These are phyloP conservation scores for Paramormyrops hopkinsi DNA, from an alignment of 2,797 vertebrate species.

Conservation along the genomic window DNA sequence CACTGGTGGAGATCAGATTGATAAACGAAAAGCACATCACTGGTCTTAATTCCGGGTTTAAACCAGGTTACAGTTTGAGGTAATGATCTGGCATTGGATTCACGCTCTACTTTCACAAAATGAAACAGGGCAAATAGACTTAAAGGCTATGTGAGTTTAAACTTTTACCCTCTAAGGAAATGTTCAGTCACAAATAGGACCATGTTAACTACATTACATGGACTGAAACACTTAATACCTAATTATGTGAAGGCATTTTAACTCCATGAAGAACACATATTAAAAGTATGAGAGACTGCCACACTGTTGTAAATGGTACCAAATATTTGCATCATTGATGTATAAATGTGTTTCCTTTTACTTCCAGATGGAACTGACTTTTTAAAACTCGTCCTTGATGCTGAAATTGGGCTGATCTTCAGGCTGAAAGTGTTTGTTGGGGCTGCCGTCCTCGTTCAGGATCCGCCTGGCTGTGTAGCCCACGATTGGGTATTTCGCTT, in stretches of 20 bases:
- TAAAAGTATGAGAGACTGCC: background rate
- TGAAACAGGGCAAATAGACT: background rate
- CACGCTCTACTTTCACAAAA: background rate
- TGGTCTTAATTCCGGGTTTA: background rate
- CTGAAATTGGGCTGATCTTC: constrained; percentile 85
- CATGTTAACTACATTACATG: background rate
- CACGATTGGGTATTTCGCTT: constrained; percentile 87
- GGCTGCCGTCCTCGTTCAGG: constrained; percentile 81
- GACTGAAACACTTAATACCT: background rate
- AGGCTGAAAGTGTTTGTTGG: constrained; percentile 80
- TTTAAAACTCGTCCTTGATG: constrained; percentile 85
- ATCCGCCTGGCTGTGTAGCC: constrained; percentile 83
- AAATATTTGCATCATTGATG: background rate
- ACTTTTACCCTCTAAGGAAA: background rate
- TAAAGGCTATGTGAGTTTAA: background rate
- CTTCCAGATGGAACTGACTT: background rate
- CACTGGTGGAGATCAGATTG: background rate
- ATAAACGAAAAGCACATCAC: background rate
- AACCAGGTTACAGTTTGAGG: background rate
- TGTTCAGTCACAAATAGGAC: background rate
- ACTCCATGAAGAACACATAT: background rate
- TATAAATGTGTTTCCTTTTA: background rate
- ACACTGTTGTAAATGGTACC: background rate
- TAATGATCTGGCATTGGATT: background rate
- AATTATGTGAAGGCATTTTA: background rate